Base-by-base conservation (phyloP, 2,888 invertebrate species). In the Dasypolia templi region DNA sequence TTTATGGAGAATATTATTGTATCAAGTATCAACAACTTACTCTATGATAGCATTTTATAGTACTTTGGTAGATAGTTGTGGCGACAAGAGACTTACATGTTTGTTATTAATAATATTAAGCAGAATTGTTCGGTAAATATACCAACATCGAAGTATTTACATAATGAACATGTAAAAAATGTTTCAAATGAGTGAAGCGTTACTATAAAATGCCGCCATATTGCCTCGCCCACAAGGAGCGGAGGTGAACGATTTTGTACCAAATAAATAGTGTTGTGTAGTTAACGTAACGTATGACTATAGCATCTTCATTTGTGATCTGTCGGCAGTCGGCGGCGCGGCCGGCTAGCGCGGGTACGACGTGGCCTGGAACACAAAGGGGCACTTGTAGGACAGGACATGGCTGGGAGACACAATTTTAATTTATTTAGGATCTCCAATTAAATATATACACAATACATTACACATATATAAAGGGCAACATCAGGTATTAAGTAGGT, bases 191-290 rank as follows among this genome's bases (percentile, higher is more conserved):
- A 63, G 46, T 71, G 46, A 77, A 83, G 64, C 72, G 44, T 83
- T 67, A 82, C 76, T 77, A 83, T 81, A 84, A 81, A 87, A 86
- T 85, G 89, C 88, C 86, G 88, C 82, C 88, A 87, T 83, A 81
- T 82, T 51, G 67, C 35, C 75, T 76, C 76, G 67, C n/a, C 22
- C 62, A 44, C 72, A 19, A 53, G 19, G 32, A 55, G 63, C 61
- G 44, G 80, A 79, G 83, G 59, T 67, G 72, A 73, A 83, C 44
- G 67, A 58, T 65, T 82, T 83, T 83, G 82, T 83, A 83, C 82
- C 82, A 83, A 82, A 82, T 82, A 83, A 83, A 83, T 76, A 82
- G 65, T 71, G 79, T 82, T n/a, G 74, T 82, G 82, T 71, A 69
- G 64, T 75, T 69, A 69, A 69, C 75, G 68, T 77, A 72, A 82